Conservation (phyloP, 2,888 invertebrate species). For the Papilio demoleus region DNA sequence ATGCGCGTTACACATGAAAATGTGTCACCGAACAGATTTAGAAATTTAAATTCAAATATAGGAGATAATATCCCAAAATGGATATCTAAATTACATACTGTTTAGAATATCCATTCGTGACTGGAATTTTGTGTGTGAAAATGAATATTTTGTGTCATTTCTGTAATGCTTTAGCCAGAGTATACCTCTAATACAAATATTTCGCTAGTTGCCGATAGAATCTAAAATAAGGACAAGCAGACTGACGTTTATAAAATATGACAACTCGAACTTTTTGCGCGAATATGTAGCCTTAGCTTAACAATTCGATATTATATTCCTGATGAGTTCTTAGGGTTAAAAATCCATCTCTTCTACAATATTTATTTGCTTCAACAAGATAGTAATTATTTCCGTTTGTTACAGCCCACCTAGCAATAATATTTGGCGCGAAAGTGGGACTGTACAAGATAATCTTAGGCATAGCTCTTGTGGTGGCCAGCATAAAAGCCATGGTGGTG, state of each 20-base stretch:
- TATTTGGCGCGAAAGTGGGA: slow-evolving; percentile 70
- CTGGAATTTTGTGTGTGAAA: background rate
- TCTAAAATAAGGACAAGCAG: too few species aligned
- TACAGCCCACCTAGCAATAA: slow-evolving; percentile 72
- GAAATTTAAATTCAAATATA: slow-evolving; percentile 11
- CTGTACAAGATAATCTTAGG: slow-evolving; percentile 69
- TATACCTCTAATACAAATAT: too few species aligned
- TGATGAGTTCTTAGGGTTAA: too few species aligned
- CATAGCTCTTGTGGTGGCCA: slow-evolving; percentile 62
- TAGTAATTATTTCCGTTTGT: slow-evolving; percentile 59
- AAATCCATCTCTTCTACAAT: background rate
- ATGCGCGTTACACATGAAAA: slow-evolving; percentile 9
- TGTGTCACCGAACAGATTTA: background rate
- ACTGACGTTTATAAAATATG: too few species aligned
- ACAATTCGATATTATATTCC: too few species aligned
- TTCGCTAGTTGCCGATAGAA: too few species aligned
- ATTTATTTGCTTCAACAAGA: background rate
- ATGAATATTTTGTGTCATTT: too few species aligned
- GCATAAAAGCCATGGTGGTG: slow-evolving; percentile 64
- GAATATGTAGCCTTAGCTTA: too few species aligned
- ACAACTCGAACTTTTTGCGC: too few species aligned
- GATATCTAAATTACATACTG: background rate
- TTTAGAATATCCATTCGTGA: background rate
- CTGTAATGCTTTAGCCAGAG: too few species aligned
- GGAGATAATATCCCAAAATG: background rate